These are phyloP conservation scores for Myotis brandtii DNA, from an alignment of 2,113 vertebrate species.

Conservation along the genomic window DNA sequence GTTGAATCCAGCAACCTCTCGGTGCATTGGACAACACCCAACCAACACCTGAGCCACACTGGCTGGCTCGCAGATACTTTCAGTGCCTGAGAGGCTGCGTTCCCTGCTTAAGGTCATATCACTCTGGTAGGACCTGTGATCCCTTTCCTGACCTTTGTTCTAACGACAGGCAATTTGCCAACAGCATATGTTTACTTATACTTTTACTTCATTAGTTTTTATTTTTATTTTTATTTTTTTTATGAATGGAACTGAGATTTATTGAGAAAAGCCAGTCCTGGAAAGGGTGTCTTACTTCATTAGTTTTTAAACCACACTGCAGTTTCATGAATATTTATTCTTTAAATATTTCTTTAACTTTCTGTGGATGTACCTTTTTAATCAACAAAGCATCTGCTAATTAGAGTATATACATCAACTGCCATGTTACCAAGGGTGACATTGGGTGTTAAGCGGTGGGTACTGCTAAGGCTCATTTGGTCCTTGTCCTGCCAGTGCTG, in stretches of 20 bases:
- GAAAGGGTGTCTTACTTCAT: not conserved
- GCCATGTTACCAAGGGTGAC: rapidly evolving
- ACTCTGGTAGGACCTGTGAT: not conserved
- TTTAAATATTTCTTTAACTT: not conserved
- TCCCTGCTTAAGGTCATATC: not conserved
- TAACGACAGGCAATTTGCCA: rapidly evolving
- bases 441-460: rapidly evolving
- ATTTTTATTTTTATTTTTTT: too few species aligned
- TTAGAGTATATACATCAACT: rapidly evolving
- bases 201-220: not conserved
- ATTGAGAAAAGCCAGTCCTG: too few species aligned
- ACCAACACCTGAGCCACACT: too few species aligned
- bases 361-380: not conserved
- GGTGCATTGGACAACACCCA: too few species aligned
- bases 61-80: too few species aligned
- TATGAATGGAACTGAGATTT: too few species aligned
- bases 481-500: rapidly evolving
- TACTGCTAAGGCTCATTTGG: rapidly evolving
- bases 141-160: not conserved
- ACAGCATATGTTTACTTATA: rapidly evolving
- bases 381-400: not conserved
- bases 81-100: rapidly evolving
- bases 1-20: too few species aligned
- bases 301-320: too few species aligned
- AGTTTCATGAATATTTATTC: not conserved